Conservation (phyloP, 92 coral and sea anemone genomes). For the Porites lobata region DNA sequence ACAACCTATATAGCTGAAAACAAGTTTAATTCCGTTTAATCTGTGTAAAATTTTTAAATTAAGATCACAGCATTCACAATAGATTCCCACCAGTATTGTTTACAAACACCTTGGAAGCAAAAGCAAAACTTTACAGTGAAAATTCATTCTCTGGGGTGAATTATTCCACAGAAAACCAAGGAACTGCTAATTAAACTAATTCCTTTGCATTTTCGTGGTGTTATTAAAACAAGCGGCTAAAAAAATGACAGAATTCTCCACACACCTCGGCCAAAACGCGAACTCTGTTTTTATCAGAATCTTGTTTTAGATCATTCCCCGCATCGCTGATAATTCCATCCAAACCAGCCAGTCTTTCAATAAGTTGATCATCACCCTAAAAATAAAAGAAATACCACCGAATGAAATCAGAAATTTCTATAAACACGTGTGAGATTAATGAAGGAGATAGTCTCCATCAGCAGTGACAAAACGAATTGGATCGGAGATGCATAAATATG, state of each 20-base stretch:
- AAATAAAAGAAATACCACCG: constrained; percentile 43
- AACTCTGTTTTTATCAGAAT: constrained; percentile 83
- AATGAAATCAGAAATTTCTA: constrained; percentile 5
- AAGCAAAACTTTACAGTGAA: constrained; percentile 13
- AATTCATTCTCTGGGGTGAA: constrained; percentile 27
- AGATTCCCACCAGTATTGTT: constrained; percentile 35
- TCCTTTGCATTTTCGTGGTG: constrained; percentile 31
- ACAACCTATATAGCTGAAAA: neutral
- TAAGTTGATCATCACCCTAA: constrained; percentile 95
- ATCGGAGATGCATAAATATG: constrained; percentile 35
- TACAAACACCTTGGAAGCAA: constrained; percentile 41
- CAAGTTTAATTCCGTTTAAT: neutral
- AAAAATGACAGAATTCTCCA: constrained; percentile 12
- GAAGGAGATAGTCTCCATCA: neutral
- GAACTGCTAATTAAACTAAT: constrained; percentile 47
- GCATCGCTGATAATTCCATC: constrained; percentile 96
- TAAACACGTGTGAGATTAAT: constrained; percentile 34
- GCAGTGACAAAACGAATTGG: neutral
- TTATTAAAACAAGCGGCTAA: constrained; percentile 6
- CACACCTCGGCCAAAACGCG: constrained; percentile 92
- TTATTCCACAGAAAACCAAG: constrained; percentile 41
- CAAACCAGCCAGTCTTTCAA: constrained; percentile 92
- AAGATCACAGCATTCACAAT: constrained; percentile 44
- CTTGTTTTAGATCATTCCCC: constrained; percentile 78
- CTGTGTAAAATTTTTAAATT: constrained; percentile 50